Evolutionary conservation across 1,140 invertebrate genomes (phyloP).

Genomic region (Drosophila kurseongensis): DNA sequence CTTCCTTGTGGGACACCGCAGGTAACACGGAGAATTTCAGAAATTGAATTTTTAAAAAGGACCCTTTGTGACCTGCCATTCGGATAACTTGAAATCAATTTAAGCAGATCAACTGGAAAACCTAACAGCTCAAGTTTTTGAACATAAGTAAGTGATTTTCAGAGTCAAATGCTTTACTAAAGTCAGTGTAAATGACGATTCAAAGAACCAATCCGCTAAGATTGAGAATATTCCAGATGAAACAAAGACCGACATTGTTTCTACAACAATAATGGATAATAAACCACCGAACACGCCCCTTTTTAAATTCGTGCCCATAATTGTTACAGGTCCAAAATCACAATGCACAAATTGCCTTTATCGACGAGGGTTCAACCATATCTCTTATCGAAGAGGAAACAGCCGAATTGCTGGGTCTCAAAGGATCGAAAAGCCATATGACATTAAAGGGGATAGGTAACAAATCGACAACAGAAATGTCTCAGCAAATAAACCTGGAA

Average conservation of each 20-base stretch:
- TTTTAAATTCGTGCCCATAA: not conserved
- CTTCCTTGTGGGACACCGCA: too few relatives aligned
- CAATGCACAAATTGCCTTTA: not conserved
- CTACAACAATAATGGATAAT: not conserved
- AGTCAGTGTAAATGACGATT: too few relatives aligned
- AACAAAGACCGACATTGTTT: not conserved
- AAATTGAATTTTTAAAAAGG: too few relatives aligned
- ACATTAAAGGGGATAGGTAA: not conserved
- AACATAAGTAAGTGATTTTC: too few relatives aligned
- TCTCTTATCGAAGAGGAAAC: not conserved
- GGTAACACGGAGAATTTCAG: too few relatives aligned
- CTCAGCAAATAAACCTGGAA: not conserved
- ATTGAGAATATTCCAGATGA: not conserved
- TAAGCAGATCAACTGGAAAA: too few relatives aligned
- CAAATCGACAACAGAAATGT: not conserved
- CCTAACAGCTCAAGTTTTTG: too few relatives aligned
- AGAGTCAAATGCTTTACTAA: too few relatives aligned
- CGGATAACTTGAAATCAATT: too few relatives aligned
- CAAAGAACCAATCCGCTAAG: not conserved
- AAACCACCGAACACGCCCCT: not conserved
- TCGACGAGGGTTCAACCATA: slow-evolving; percentile 1
- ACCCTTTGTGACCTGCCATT: too few relatives aligned
- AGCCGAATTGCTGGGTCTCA: not conserved
- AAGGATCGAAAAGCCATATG: not conserved
- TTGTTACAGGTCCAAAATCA: not conserved